Percentiles rank a stretch among this genome's conserved stretches.
These are phyloP conservation scores for Orius insidiosus DNA, from an alignment of 1,140 invertebrate genomes.

Conservation along the genomic window DNA sequence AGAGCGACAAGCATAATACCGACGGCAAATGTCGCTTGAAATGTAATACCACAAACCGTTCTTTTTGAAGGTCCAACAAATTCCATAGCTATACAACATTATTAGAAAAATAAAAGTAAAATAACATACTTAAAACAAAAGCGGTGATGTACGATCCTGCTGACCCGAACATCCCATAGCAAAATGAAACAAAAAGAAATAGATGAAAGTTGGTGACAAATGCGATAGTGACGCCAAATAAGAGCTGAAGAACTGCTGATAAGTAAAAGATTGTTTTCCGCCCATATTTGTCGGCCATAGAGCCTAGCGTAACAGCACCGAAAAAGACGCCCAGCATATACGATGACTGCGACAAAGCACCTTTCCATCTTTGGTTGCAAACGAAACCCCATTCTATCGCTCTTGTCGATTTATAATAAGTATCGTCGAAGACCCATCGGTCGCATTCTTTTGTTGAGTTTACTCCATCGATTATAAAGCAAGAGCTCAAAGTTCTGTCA, in stretches of 20 bases:
- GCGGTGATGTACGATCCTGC: slow-evolving; percentile 67
- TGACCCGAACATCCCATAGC: slow-evolving; percentile 66
- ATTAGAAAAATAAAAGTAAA: not conserved
- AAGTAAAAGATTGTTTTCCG: slow-evolving; percentile 63
- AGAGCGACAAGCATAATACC: slow-evolving; percentile 68
- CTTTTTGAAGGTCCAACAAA: slow-evolving; percentile 62
- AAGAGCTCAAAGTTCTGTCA: slow-evolving; percentile 33
- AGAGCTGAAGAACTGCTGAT: slow-evolving; percentile 48
- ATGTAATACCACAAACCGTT: slow-evolving; percentile 63
- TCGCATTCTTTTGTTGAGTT: slow-evolving; percentile 31
- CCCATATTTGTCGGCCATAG: slow-evolving; percentile 69
- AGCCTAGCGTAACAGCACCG: slow-evolving; percentile 68
- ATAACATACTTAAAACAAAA: slow-evolving; percentile 61
- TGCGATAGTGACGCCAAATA: slow-evolving; percentile 51
- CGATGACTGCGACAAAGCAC: slow-evolving; percentile 54
- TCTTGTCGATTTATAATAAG: slow-evolving; percentile 47
- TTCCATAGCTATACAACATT: slow-evolving; percentile 54
- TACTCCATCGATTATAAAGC: slow-evolving; percentile 30
- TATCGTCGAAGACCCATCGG: slow-evolving; percentile 51
- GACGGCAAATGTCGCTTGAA: slow-evolving; percentile 59
- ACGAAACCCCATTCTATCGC: slow-evolving; percentile 72
- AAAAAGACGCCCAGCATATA: slow-evolving; percentile 85
- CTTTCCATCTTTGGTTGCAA: slow-evolving; percentile 62
- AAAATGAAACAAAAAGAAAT: slow-evolving; percentile 47
- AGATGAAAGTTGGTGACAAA: slow-evolving; percentile 56